Evolutionary conservation across 1,140 invertebrate species (phyloP).

Genomic region (Platyura marginata): DNA sequence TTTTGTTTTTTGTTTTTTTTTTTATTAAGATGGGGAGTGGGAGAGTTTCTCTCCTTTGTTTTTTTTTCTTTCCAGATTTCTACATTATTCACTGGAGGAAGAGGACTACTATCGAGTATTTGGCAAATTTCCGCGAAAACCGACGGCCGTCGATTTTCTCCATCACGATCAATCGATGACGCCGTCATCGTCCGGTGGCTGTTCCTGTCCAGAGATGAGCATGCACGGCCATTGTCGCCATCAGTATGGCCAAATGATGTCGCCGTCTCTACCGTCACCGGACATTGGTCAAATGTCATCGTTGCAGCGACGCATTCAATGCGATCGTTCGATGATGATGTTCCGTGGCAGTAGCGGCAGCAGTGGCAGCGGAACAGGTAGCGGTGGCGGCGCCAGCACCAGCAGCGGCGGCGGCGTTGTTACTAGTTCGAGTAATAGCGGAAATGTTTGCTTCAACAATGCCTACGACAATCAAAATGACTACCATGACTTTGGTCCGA

Average conservation of each 20-base stretch:
- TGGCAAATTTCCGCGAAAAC: conserved; percentile 43
- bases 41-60: neutral
- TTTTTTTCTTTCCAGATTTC: conserved; percentile 31
- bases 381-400: neutral
- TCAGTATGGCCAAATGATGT: neutral
- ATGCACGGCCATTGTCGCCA: neutral
- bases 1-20: too few species aligned
- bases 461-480: neutral
- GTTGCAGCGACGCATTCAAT: neutral
- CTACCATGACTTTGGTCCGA: neutral
- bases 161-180: conserved; percentile 12
- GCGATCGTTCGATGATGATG: neutral
- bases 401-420: too few species aligned
- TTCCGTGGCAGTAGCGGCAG: neutral
- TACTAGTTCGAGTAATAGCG: too few species aligned
- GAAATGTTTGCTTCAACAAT: too few species aligned
- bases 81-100: conserved; percentile 59
- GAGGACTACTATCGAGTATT: conserved; percentile 53
- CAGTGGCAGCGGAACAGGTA: neutral
- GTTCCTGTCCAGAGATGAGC: conserved; percentile 17
- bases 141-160: conserved; percentile 24
- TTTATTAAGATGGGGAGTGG: too few species aligned
- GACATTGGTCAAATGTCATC: neutral
- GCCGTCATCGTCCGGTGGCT: conserved; percentile 16
- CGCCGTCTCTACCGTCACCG: neutral